Conservation (phyloP, 2,888 invertebrate species). For the Drosophila colorata region DNA sequence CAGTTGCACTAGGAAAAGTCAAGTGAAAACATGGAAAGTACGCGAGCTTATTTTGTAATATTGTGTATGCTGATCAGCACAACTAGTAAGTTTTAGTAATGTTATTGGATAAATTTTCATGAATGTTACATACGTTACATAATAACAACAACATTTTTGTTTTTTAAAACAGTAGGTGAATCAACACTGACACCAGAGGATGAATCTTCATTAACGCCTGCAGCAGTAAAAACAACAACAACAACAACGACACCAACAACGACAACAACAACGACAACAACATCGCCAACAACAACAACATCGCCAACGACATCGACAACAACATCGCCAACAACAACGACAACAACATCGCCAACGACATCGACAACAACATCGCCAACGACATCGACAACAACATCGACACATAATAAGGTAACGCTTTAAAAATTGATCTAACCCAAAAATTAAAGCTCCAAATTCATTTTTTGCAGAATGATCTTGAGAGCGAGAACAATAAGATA, state of each 20-base stretch:
- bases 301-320: not conserved
- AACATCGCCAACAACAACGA: not conserved
- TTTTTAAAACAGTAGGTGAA: no score
- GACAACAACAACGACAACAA: no score
- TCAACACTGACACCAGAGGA: no score
- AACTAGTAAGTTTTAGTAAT: conserved; percentile 17
- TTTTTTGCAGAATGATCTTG: not conserved
- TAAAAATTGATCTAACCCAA: no score
- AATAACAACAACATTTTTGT: no score
- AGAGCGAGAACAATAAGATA: conserved; percentile 2
- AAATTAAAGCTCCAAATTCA: not conserved
- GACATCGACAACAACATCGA: not conserved
- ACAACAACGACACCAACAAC: no score
- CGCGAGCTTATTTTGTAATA: not conserved
- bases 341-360: not conserved
- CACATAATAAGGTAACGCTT: conserved; percentile 11
- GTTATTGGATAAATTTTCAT: no score
- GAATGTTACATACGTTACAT: no score
- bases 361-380: not conserved
- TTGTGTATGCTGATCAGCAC: conserved; percentile 6
- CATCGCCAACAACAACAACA: not conserved
- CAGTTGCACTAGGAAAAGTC: conserved; percentile 7
- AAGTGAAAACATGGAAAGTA: conserved; percentile 5
- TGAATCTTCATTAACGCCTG: no score
- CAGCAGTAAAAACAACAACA: no score